phyloP scores from a whole-genome alignment of 2,888 invertebrate species.

The Papilio elwesi region DNA sequence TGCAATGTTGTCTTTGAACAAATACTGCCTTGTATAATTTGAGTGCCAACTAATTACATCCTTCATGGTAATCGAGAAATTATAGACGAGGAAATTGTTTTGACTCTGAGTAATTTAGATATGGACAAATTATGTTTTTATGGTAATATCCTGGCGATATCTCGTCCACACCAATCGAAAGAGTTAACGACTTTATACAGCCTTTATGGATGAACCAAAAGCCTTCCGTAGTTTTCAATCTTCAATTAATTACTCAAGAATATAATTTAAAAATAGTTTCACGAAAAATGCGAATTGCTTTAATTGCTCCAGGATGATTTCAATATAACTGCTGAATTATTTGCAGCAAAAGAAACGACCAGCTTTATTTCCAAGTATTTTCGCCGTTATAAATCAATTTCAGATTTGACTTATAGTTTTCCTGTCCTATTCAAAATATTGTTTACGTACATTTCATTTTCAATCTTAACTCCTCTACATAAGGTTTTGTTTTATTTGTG shows the following conservation, averaged over 20 bases:
- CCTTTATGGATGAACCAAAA: no score
- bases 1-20: background rate
- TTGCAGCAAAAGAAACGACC: slow-evolving; percentile 16
- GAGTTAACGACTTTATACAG: no score
- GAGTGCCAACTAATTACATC: background rate
- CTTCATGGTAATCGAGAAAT: background rate
- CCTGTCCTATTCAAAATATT: slow-evolving; percentile 37
- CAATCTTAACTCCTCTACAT: background rate
- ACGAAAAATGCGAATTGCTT: background rate
- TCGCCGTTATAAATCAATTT: slow-evolving; percentile 41
- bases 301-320: slow-evolving; percentile 16
- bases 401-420: slow-evolving; percentile 42
- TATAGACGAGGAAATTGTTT: no score
- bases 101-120: no score
- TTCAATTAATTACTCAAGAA: background rate
- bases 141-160: no score
- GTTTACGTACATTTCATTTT: slow-evolving; percentile 1
- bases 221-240: no score
- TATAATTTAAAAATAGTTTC: slow-evolving; percentile 8
- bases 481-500: slow-evolving; percentile 34
- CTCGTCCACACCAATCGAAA: no score
- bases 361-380: slow-evolving; percentile 38
- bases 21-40: background rate
- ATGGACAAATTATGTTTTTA: no score
- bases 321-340: slow-evolving; percentile 17